Base-by-base conservation (phyloP, 2,888 invertebrate genomes). In the Agelastica alni region DNA sequence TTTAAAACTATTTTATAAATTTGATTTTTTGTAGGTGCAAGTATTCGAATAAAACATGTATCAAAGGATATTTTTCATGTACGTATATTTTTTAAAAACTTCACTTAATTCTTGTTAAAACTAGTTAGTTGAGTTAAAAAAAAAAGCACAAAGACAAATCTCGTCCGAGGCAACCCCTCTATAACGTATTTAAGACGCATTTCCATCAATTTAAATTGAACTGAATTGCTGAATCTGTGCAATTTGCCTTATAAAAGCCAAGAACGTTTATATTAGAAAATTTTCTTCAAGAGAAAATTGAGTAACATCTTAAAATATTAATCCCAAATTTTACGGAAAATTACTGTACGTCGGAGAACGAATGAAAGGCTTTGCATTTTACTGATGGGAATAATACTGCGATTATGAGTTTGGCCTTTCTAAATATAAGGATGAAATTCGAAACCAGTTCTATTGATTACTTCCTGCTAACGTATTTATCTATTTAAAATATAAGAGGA, bases 261-360 rank as follows among this genome's bases (percentile, higher is more conserved):
- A 7, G n/a, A 28, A 36, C 32, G 28, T 28, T 10, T 47, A 22
- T 37, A 48, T 31, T 37, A 37, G 13, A 31, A 41, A 12, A 32
- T 32, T 48, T 48, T 39, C 28, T 18, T 48, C 20, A 34, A 49
- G 22, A 9, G 42, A 32, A 49, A 49, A 49, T 49, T 49, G 49
- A 41, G 30, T 42, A 42, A 49, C 41, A 42, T 49, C 32, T 34
- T 42, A 32, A 49, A 48, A 43, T 56, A 52, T 47, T 48, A 46
- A 51, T 55, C 43, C n/a, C 52, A 52, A 56, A 52, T 48, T 52
- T 52, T 41, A 32, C 56, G 47, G 51, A 34, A 46, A 51, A 39
- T 44, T 51, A 43, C 26, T 42, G 20, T 30, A 42, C 31, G 32
- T 32, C 42, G 20, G 47, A 43, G 39, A 47, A 18, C 18, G 39